Evolutionary conservation across 2,113 vertebrate species (phyloP).

Genomic region (Aspidoscelis tigris): DNA sequence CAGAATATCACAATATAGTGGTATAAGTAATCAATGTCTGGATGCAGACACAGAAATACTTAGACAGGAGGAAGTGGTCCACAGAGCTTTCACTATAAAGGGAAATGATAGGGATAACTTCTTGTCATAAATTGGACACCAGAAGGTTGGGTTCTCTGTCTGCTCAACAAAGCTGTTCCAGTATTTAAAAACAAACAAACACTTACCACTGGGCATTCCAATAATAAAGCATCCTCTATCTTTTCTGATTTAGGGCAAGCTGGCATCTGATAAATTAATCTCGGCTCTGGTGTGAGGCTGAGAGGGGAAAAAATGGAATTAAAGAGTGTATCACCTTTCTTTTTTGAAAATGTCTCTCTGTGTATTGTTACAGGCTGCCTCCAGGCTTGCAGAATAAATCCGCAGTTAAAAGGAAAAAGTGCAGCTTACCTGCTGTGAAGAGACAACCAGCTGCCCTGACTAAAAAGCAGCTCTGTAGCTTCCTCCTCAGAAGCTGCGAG

Average conservation of each 20-base stretch:
- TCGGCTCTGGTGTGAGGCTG: constrained; percentile 86
- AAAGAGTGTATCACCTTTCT: constrained; percentile 54
- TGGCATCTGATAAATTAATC: constrained; percentile 88
- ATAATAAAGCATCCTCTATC: constrained; percentile 93
- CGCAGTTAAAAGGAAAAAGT: too few species aligned
- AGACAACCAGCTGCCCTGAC: too few species aligned
- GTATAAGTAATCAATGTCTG: neutral
- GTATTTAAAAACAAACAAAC: constrained; percentile 42
- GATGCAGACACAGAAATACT: neutral
- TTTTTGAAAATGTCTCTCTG: constrained; percentile 51
- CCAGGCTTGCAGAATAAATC: too few species aligned
- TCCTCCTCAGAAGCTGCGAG: too few species aligned
- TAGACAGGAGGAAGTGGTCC: neutral
- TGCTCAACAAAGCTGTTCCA: neutral
- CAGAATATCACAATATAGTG: too few species aligned
- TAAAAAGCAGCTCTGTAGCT: too few species aligned
- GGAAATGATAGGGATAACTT: neutral
- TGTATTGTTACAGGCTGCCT: constrained; percentile 23
- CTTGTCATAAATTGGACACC: neutral
- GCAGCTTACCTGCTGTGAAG: too few species aligned
- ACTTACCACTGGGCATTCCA: constrained; percentile 93
- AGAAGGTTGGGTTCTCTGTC: neutral
- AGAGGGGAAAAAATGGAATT: constrained; percentile 55
- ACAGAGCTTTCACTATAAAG: neutral
- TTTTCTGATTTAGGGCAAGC: constrained; percentile 87